Evolutionary conservation across 2,888 invertebrate species (phyloP).

Genomic region (Pollenia griseotomentosa): DNA sequence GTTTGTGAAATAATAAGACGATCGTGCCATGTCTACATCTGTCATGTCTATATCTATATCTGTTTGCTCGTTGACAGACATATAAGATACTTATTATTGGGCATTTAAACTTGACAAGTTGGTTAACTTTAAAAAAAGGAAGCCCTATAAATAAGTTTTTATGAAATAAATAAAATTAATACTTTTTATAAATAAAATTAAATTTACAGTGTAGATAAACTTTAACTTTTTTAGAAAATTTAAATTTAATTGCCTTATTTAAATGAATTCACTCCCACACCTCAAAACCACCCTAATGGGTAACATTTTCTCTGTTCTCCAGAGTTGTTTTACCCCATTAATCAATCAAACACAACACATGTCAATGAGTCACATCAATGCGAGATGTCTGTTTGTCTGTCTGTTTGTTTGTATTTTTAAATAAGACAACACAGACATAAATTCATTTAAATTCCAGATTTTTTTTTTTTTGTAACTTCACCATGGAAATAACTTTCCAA

Average conservation of each 20-base stretch:
- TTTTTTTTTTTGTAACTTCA: not conserved
- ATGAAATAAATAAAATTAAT: no score
- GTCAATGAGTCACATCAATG: conserved; percentile 73
- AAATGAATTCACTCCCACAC: not conserved
- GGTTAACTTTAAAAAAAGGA: no score
- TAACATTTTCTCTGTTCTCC: conserved; percentile 27
- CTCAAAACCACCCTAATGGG: not conserved
- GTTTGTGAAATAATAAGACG: no score
- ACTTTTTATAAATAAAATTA: not conserved
- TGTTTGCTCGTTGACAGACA: no score
- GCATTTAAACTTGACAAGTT: no score
- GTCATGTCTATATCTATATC: no score
- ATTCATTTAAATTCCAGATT: conserved; percentile 67
- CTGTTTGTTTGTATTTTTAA: conserved; percentile 69
- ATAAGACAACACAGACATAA: conserved; percentile 70
- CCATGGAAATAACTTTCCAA: not conserved
- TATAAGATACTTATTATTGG: no score
- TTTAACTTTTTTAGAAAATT: not conserved
- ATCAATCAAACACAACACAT: conserved; percentile 74
- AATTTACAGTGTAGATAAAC: not conserved
- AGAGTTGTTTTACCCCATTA: conserved; percentile 38
- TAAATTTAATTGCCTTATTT: conserved; percentile 46
- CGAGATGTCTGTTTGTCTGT: conserved; percentile 50
- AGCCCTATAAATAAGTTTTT: no score
- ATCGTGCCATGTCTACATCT: no score